Conservation (phyloP, 2,888 invertebrate genomes). For the Diadromus collaris region DNA sequence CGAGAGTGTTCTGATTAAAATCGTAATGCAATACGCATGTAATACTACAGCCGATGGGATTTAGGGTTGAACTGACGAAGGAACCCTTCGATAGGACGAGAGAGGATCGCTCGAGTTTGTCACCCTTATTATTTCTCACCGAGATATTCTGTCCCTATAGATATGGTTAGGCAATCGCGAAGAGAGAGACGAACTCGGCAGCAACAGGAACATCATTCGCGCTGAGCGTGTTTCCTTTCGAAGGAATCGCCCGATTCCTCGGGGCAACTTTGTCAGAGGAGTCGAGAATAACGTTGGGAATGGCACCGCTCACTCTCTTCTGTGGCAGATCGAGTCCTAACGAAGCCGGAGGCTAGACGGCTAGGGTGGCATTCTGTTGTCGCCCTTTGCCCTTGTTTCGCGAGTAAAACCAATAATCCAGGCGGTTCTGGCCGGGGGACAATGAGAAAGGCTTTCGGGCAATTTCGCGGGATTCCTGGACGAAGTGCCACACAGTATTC, state of each 20-base stretch:
- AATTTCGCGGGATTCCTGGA: slow-evolving; percentile 46
- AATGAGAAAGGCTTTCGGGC: slow-evolving; percentile 52
- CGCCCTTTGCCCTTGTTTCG: slow-evolving; percentile 53
- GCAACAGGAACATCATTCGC: not conserved
- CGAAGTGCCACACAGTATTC: slow-evolving; percentile 34
- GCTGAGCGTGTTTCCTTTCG: slow-evolving; percentile 2
- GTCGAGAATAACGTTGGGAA: slow-evolving; percentile 19
- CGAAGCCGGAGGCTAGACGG: slow-evolving; percentile 50
- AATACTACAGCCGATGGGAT: slow-evolving; percentile 67
- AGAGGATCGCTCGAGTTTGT: slow-evolving; percentile 13
- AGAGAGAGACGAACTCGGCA: not conserved
- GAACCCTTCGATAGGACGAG: slow-evolving; percentile 55
- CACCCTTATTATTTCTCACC: slow-evolving; percentile 13
- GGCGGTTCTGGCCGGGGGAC: slow-evolving; percentile 39
- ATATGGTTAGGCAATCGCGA: not conserved
- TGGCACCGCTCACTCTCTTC: not conserved
- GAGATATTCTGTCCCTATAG: not conserved
- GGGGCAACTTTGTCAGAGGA: slow-evolving; percentile 26
- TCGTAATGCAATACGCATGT: slow-evolving; percentile 79
- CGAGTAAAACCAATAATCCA: slow-evolving; percentile 56
- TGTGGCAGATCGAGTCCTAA: slow-evolving; percentile 44
- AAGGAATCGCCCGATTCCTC: slow-evolving; percentile 25
- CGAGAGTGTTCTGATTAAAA: slow-evolving; percentile 74
- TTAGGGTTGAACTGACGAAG: slow-evolving; percentile 16
- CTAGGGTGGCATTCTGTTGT: slow-evolving; percentile 42